Evolutionary conservation across 2,113 vertebrate genomes (phyloP).

Genomic region (Lasiurus cinereus): DNA sequence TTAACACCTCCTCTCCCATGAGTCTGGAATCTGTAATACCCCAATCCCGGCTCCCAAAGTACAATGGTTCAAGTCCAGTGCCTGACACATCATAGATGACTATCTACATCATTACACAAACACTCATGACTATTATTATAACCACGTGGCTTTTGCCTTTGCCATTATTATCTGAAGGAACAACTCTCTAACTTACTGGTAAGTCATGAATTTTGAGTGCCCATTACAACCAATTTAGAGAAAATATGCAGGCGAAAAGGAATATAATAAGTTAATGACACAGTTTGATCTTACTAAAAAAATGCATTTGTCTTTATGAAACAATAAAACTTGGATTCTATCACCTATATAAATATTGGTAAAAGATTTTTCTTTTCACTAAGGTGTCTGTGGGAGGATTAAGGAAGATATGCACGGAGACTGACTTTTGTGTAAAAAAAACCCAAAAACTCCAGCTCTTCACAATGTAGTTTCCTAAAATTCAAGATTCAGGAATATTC

Average conservation of each 20-base stretch:
- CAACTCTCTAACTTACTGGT: constrained; percentile 1
- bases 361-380: neutral
- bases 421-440: neutral
- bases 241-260: constrained; percentile 8
- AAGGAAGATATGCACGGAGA: neutral
- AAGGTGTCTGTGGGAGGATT: neutral
- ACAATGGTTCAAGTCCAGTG: neutral
- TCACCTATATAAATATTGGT: constrained; percentile 10
- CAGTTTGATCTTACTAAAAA: constrained; percentile 39
- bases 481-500: neutral
- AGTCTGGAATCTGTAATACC: neutral
- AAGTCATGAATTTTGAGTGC: constrained; percentile 19
- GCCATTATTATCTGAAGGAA: neutral
- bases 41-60: neutral
- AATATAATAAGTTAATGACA: neutral
- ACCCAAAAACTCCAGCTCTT: neutral
- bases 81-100: neutral
- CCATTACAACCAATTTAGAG: constrained; percentile 3
- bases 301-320: constrained; percentile 6
- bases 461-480: neutral
- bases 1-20: neutral
- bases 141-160: neutral
- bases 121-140: neutral
- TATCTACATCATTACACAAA: neutral
- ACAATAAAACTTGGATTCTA: neutral